Base-by-base conservation (phyloP, 2,113 vertebrate species). In the Oryzias woworae region DNA sequence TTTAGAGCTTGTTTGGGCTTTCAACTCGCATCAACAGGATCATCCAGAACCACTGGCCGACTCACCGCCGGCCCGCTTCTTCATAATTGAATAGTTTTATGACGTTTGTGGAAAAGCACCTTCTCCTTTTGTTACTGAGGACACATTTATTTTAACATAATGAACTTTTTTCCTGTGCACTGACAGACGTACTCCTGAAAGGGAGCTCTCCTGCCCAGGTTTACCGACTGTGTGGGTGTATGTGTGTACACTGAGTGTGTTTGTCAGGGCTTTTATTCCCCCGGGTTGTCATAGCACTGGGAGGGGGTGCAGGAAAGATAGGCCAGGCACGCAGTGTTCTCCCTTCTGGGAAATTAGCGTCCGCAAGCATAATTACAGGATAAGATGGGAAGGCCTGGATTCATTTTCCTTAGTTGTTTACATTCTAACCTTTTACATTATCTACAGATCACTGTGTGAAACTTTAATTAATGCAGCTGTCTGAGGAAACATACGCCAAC, bases 291-390 rank as follows among this genome's bases (percentile, higher is more conserved):
- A 58, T 64, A 66, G 66, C 43, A 43, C 57, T 52, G 52, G 69
- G 51, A 42, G 52, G 66, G 61, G 52, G 69, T 48, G 42, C 55
- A 66, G 61, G n/a, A 66, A 45, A 66, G 58, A 74, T 7, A 53
- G 57, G 41, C 69, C 60, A 47, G 61, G 69, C 63, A 80, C 83
- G 77, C 61, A 60, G 4, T 69, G 62, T 84, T 73, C 76, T 80
- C 80, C 72, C 81, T 71, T 65, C 81, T 83, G 80, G 74, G 73
- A 86, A 90, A 90, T 90, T 71, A 82, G 64, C 66, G 70, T 84
- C 73, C 31, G 22, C 72, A 56, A 82, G 71, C 72, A 84, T 87
- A 86, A 89, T 90, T 87, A 84, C 78, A 73, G 67, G 62, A 82
- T 59, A 74, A 72, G 68, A 58, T 43, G 65, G 73, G 67, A 81